These are phyloP conservation scores for Zingel zingel DNA, from an alignment of 2,113 vertebrate genomes.

Conservation along the genomic window DNA sequence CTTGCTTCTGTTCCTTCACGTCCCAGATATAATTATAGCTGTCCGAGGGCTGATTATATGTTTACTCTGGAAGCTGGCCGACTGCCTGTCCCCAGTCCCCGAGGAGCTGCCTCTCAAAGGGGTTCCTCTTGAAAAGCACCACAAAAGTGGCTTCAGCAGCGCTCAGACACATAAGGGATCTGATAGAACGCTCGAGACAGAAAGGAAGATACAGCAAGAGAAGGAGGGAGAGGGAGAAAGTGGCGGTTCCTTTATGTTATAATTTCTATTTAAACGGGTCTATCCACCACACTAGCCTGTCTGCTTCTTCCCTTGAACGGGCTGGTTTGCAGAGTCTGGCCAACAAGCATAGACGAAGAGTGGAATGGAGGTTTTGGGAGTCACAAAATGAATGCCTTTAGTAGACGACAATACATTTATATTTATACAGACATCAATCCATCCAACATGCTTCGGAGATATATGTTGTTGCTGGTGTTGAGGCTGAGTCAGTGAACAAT, in stretches of 20 bases:
- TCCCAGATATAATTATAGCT: slow-evolving; percentile 88
- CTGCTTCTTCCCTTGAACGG: slow-evolving; percentile 43
- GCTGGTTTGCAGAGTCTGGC: slow-evolving; percentile 49
- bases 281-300: slow-evolving; percentile 44
- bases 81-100: slow-evolving; percentile 85
- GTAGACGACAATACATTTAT: slow-evolving; percentile 62
- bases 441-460: slow-evolving; percentile 22
- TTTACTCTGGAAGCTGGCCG: slow-evolving; percentile 92
- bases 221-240: slow-evolving; percentile 28
- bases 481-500: slow-evolving; percentile 51
- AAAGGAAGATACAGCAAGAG: slow-evolving; percentile 21
- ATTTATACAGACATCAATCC: slow-evolving; percentile 57
- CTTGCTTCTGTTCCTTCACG: slow-evolving; percentile 86
- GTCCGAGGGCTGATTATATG: slow-evolving; percentile 91
- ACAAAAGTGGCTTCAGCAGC: slow-evolving; percentile 67
- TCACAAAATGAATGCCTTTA: slow-evolving; percentile 55
- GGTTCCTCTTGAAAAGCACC: slow-evolving; percentile 82
- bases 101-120: slow-evolving; percentile 80
- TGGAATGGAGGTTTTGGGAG: slow-evolving; percentile 59
- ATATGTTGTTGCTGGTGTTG: slow-evolving; percentile 22
- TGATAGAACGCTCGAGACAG: slow-evolving; percentile 38
- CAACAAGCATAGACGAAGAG: slow-evolving; percentile 42
- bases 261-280: slow-evolving; percentile 67
- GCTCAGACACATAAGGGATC: slow-evolving; percentile 47
- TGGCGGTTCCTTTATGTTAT: slow-evolving; percentile 36